phyloP scores from a whole-genome alignment of 2,113 vertebrate genomes.

The Macaca nemestrina region DNA sequence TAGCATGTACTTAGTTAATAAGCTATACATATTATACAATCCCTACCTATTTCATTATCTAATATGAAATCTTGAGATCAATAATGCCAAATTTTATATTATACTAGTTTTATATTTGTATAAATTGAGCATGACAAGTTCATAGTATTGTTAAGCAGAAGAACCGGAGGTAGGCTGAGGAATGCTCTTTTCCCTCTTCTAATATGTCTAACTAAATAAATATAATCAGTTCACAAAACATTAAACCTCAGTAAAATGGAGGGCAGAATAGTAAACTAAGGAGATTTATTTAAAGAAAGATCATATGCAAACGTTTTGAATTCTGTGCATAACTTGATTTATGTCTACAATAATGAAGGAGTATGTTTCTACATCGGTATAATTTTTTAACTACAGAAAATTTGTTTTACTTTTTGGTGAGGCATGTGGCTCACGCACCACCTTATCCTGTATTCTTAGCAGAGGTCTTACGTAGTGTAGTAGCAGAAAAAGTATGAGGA shows the following conservation, averaged over 20 bases:
- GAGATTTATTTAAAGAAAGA: not conserved
- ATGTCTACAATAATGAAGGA: not conserved
- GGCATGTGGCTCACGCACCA: too few relatives aligned
- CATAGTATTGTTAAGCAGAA: not conserved
- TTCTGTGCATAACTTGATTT: not conserved
- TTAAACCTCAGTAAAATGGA: not conserved
- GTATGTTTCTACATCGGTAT: not conserved
- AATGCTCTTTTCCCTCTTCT: not conserved
- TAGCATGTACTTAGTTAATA: not conserved
- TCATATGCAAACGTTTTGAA: not conserved
- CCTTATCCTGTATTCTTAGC: not conserved
- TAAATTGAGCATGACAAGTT: not conserved
- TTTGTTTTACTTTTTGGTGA: not conserved
- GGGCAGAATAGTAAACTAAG: too few relatives aligned
- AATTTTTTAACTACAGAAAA: not conserved
- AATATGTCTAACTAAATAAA: not conserved
- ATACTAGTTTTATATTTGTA: not conserved
- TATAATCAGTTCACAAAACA: not conserved
- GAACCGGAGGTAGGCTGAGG: not conserved
- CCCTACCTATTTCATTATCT: not conserved
- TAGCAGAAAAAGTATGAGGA: not conserved
- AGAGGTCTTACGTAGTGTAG: not conserved
- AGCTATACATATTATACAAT: not conserved
- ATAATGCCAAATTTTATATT: not conserved
- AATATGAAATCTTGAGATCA: not conserved